Base-by-base conservation (phyloP, 1,140 invertebrate species). In the Carposina sasakii region DNA sequence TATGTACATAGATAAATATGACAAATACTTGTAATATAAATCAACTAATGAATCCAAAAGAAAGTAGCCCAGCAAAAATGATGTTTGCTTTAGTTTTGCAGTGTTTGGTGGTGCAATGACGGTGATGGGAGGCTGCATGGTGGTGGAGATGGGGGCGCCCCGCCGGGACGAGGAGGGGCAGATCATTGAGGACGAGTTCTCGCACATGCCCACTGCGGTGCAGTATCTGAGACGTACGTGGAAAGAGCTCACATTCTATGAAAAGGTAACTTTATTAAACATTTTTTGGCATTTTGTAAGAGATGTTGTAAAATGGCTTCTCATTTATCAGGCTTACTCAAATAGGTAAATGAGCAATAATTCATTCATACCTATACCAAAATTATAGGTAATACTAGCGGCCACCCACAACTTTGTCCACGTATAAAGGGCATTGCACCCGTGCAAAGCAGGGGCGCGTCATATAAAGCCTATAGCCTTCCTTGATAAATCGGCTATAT, bases 101-200 rank as follows among this genome's bases (percentile, higher is more conserved):
- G 76, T 87, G 16, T 88, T 89, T 57, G 87, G 87, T 31, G 81
- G 85, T 1, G 83, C 85, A 1, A 54, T 86, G 16, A 59, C 81
- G 0, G 68, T 81, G 2, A 69, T 81, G 48, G 76, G 83, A 4
- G 76, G 88, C 8, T 78, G 90, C 61, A 71, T 89, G 28, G 71
- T 92, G 44, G 89, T 89, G 60, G 88, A 91, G 81, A 85, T 92
- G 82, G 93, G 93, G 9, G 87, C 88, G 15, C 94, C 95, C 1
- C 81, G 87, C 21, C 79, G 85, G 13, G 94, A 95, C 67, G 89
- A 90, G 36, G 86, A 94, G 21, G 95, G 95, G 3, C 87, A 91
- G 43, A 57, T 88, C 22, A 88, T 96, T 20, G 87, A 91, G 75
- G 95, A 97, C 87, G 93, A 97, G 85, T 96, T 93, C 70, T 89